Base-by-base conservation (phyloP, 2,797 vertebrate species). In the Orientallactaga sibirica region DNA sequence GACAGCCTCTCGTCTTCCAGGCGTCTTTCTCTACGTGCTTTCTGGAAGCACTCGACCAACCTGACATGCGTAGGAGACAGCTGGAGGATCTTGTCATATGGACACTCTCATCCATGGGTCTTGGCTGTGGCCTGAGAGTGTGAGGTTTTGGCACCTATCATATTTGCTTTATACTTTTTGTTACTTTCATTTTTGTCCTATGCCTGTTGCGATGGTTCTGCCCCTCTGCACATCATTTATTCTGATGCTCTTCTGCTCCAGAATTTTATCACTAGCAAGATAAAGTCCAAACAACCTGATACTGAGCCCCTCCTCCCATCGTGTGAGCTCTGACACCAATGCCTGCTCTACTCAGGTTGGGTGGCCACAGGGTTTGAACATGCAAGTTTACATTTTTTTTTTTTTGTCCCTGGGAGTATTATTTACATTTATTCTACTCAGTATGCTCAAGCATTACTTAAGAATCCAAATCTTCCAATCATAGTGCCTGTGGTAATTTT, bases 151-250 rank as follows among this genome's bases (percentile, higher is more conserved):
- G 24, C 29, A 64, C 33, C 71, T n/a, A 37, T 52, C n/a, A 25
- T 71, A 77, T 29, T 80, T 66, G 29, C 8, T 86, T 78, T 64
- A 66, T 82, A 37, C 33, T 83, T 83, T 78, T 10, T 33, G 3
- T 85, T 61, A 66, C 33, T 93, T 19, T 8, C 3, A 68, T n/a
- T 87, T 58, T 86, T 22, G 27, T 94, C 86, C 71, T 78, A 48
- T 18, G 61, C 70, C 8, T 61, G 7, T 7, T 87, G 20, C 43
- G 5, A 29, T 78, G 48, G 25, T 82, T 68, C 61, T 81, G n/a
- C 78, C 43, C 18, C 29, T 76, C 64, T 71, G 78, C n/a, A 71
- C 29, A 62, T 1, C 70, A 29, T 81, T 88, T 74, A 68, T 73
- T 73, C 37, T 61, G 18, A 37, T 79, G 5, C 2, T 67, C 62